phyloP scores from a whole-genome alignment of 2,888 invertebrate species.

The Dichetophora obliterata region DNA sequence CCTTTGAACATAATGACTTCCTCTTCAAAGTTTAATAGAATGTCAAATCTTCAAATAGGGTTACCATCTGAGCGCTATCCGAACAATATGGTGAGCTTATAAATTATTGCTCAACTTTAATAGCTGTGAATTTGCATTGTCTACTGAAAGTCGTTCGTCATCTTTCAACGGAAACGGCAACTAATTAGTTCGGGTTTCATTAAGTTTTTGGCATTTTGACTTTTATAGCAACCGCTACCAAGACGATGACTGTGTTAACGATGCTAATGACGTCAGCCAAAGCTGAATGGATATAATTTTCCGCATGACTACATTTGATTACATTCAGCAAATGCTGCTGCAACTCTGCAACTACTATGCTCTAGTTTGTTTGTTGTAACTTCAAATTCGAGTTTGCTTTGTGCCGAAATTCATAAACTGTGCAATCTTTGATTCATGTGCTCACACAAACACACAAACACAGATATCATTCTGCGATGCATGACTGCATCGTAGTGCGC shows the following conservation, averaged over 20 bases:
- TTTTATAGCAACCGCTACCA: not conserved
- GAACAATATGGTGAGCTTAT: not conserved
- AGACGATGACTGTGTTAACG: not conserved
- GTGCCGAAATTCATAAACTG: not conserved
- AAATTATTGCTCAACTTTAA: not conserved
- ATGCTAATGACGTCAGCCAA: not conserved
- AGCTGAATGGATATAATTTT: constrained; percentile 5
- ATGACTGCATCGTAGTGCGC: not conserved
- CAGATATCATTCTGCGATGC: not conserved
- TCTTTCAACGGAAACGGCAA: not conserved
- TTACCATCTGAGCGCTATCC: not conserved
- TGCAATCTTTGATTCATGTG: constrained; percentile 12
- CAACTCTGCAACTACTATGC: not conserved
- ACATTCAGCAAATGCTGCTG: not conserved
- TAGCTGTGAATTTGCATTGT: not conserved
- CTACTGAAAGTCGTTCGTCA: not conserved
- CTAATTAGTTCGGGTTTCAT: constrained; percentile 1
- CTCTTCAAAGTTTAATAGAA: not conserved
- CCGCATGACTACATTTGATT: not conserved
- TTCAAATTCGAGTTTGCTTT: not conserved
- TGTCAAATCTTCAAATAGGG: not conserved
- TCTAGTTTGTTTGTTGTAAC: not conserved
- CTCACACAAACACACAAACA: not conserved
- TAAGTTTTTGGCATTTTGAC: not conserved
- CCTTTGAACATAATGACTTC: not conserved